Base-by-base conservation (phyloP, 2,888 invertebrate species). In the Eristalis pertinax region DNA sequence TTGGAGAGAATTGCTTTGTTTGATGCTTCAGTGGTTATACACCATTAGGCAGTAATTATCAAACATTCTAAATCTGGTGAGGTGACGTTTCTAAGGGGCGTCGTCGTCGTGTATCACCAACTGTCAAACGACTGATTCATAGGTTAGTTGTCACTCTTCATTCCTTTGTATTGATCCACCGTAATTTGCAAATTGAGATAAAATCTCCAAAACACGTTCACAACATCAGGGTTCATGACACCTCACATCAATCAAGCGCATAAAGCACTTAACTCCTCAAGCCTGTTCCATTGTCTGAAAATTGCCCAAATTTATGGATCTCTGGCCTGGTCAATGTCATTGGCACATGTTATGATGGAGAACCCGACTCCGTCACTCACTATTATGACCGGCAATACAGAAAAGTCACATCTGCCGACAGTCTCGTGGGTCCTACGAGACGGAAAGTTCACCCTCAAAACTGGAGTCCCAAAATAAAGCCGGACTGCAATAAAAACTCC, bases 401-500 rank as follows among this genome's bases (percentile, higher is more conserved):
- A 58, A 43, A 22, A 58, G 22, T 22, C 13, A 26, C 50, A 50
- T 50, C 50, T 50, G 50, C 7, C 1, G n/a, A 19, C 19, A 50
- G 4, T 19, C 60, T 24, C 58, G 24, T 26, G 60, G 24, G 60
- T 24, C 60, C 11, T 24, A 13, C 60, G 13, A 3, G 26, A 26
- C 13, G 13, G 13, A 38, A 38, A 38, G 26, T 60, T 68, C 64
- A 13, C 22, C 7, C 13, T 22, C 56, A 75, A 72, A 72, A 72
- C 24, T 15, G 1, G 22, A 56, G n/a, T 60, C 26, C 26, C 60
- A 60, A 60, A 60, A 60, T 26, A 60, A 60, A 29, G 60, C 26
- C 60, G 26, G n/a, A 60, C 13, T 50, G 68, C 63, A 72, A 77
- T 85, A 77, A 82, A 78, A 77, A 38, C 63, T 26, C 69, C 81